phyloP scores from a whole-genome alignment of 2,888 invertebrate genomes.

The Epinotia nisella region DNA sequence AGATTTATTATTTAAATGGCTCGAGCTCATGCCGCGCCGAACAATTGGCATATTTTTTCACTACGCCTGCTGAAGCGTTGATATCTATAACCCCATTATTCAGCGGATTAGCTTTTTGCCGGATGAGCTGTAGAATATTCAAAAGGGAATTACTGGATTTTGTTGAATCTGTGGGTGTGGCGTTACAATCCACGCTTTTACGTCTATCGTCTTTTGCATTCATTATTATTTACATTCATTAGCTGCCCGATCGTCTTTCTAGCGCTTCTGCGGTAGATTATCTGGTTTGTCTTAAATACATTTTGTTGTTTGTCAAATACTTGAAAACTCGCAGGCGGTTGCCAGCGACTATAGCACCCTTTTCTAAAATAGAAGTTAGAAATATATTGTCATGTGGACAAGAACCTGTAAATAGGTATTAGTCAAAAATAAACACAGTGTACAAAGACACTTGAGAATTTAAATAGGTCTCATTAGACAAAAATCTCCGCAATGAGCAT shows the following conservation, averaged over 20 bases:
- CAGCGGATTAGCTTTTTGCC: conserved; percentile 81
- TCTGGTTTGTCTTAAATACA: neutral
- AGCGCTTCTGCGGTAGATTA: conserved; percentile 5
- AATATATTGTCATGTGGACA: no score
- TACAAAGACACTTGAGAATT: no score
- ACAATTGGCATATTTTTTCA: conserved; percentile 79
- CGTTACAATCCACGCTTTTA: conserved; percentile 38
- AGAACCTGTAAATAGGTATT: no score
- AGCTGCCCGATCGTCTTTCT: conserved; percentile 20
- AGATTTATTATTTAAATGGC: conserved; percentile 67
- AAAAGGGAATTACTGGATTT: conserved; percentile 81
- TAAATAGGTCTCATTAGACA: no score
- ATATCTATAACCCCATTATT: conserved; percentile 82
- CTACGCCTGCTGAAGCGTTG: conserved; percentile 73
- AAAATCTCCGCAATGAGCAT: no score
- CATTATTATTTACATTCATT: conserved; percentile 39
- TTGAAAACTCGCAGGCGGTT: neutral
- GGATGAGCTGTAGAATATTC: conserved; percentile 80
- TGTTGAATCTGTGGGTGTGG: conserved; percentile 58
- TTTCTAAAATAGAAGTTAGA: no score
- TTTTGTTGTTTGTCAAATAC: neutral
- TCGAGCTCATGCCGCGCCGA: conserved; percentile 60
- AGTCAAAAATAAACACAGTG: no score
- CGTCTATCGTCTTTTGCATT: conserved; percentile 41
- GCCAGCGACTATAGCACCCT: no score